Base-by-base conservation (phyloP, 2,113 vertebrate genomes). In the Microtus montanus region DNA sequence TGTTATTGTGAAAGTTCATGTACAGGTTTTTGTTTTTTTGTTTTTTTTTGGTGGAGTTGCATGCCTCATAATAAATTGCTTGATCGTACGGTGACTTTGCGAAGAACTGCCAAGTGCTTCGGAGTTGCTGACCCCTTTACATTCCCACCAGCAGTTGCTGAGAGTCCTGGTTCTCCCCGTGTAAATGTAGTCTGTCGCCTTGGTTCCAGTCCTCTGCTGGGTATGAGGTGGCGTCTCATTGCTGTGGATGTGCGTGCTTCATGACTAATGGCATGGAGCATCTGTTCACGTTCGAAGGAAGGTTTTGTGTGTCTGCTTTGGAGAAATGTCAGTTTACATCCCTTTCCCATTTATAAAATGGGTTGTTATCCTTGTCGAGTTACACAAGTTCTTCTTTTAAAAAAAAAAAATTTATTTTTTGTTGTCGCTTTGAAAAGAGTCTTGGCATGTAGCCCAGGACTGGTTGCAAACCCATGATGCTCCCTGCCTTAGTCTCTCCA, bases 41-140 rank as follows among this genome's bases (percentile, higher is more conserved):
- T 95, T 19, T 68, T 52, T 94, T 52, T 91, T 95, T 63, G 80
- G 24, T 89, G 63, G 79, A 68, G 73, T 58, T n/a, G 7, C 24
- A 3, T 84, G 44, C 44, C 49, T 49, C 54, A 38, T 54, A 52
- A 49, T 89, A 38, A 94, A 80, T 91, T 89, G 74, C 28, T 86
- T 13, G n/a, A 15, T 92, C n/a, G 38, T n/a, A 22, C 14, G 49
- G 58, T 83, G 68, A 85, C 9, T 86, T 38, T 30, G 63, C 47
- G 58, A 47, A 47, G 47, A 47, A 47, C 47, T 47, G 47, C 47
- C 73, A 75, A 91, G 47, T 75, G 41, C 87, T 85, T 94, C 91
- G 22, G 58, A 95, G 79, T 79, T 64, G 14, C 26, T 52, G 54
- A 30, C 28, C 15, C 12, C 49, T 71, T 93, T 82, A 7, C 54